Percentiles rank a stretch among this genome's conserved stretches.
These are phyloP conservation scores for Argentina silus DNA, from an alignment of 2,797 vertebrate genomes.

Conservation along the genomic window DNA sequence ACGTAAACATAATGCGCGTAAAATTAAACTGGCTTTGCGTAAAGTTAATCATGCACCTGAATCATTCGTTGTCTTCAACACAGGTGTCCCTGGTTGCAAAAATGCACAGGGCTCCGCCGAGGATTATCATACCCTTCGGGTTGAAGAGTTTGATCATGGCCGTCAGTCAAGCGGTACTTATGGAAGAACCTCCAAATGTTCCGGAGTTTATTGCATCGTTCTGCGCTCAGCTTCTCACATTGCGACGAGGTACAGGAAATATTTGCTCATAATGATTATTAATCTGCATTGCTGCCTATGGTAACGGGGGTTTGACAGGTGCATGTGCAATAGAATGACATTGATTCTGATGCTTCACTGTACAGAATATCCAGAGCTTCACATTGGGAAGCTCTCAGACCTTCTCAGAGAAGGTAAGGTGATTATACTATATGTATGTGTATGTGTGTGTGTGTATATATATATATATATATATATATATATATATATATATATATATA, in stretches of 20 bases:
- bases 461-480: not conserved
- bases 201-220: conserved; percentile 3
- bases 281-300: not conserved
- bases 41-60: not conserved
- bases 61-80: not conserved
- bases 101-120: not conserved
- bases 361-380: conserved; percentile 8
- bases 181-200: conserved; percentile 10
- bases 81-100: not conserved
- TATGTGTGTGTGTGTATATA: no score
- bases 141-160: conserved; percentile 11
- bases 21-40: not conserved
- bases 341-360: not conserved
- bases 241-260: conserved; percentile 1
- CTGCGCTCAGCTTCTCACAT: conserved; percentile 11
- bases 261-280: not conserved
- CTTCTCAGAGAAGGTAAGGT: conserved; percentile 6
- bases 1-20: not conserved
- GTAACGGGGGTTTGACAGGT: not conserved
- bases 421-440: no score
- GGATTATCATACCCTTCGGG: conserved; percentile 4
- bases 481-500: not conserved
- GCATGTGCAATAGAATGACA: not conserved
- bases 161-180: not conserved
- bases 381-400: not conserved